Conservation (phyloP, 2,888 invertebrate species). For the Erebia epiphron region DNA sequence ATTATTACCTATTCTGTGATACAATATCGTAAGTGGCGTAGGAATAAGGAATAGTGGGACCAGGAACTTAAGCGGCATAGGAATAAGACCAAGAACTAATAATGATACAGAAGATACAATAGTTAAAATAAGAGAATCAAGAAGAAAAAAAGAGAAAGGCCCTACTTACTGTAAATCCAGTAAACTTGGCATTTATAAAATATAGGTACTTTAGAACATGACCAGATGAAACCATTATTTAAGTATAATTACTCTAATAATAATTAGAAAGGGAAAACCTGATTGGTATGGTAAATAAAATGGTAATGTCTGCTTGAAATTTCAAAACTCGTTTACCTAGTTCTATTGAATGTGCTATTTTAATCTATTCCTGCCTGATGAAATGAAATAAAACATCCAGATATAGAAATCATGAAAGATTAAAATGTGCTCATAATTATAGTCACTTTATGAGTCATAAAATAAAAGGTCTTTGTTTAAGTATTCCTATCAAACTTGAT, state of each 20-base stretch:
- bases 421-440: neutral
- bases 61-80: neutral
- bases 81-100: neutral
- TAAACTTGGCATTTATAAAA: neutral
- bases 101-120: too few relatives aligned
- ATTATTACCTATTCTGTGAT: too few relatives aligned
- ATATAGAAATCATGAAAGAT: neutral
- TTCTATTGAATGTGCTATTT: neutral
- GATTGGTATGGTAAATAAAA: neutral
- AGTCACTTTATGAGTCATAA: neutral
- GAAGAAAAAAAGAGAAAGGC: too few relatives aligned
- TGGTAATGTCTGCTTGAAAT: neutral
- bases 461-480: constrained; percentile 20
- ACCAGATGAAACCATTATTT: neutral
- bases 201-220: neutral
- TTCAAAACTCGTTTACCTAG: neutral
- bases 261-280: constrained; percentile 5
- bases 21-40: too few relatives aligned
- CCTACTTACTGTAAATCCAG: neutral
- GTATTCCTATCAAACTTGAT: too few relatives aligned
- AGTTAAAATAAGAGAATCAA: neutral
- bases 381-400: neutral
- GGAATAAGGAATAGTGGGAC: too few relatives aligned
- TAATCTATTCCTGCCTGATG: neutral
- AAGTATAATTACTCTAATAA: neutral